Base-by-base conservation (phyloP, 2,113 vertebrate species). In the Laterallus jamaicensis region DNA sequence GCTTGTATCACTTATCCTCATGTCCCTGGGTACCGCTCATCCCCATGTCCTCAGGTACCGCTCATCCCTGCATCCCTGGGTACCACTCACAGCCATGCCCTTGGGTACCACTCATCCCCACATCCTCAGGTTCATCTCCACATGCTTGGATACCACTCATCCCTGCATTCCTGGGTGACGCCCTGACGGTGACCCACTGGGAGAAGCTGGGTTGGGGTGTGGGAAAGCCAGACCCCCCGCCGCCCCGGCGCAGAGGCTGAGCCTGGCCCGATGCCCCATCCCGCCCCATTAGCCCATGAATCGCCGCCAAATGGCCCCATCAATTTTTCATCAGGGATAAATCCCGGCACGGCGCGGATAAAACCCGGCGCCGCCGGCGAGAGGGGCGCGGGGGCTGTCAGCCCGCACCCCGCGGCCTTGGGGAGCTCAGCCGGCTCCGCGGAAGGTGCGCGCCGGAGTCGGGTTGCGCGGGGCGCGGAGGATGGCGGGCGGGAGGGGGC, bases 241-340 rank as follows among this genome's bases (percentile, higher is more conserved):
- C 5, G 2, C 32, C 52, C 22, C 1, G 4, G 37, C 4, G 11
- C 39, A 9, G 44, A 12, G 25, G 10, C 58, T 6, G 5, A 9
- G 2, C 26, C 85, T 89, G 91, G 88, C 93, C 10, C 7, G 1
- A 3, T 4, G 14, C 90, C 90, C 24, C 35, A 0, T 47, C 35
- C 86, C 84, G 37, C 84, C 92, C 76, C 90, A 95, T 92, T 82
- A 93, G 70, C 67, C 82, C 16, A 26, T 42, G 98, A 82, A 87
- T 86, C 66, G 69, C 71, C 12, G 96, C 96, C 96, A 97, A 97
- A 96, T 44, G 93, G 82, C 55, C 78, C 62, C 97, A 98, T 98
- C 92, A 94, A 98, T 98, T 97, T 98, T 98, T 97, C 87, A 98
- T 96, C 84, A 82, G 95, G 91, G 63, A 82, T 54, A 40, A 56